Conservation (phyloP, 2,113 vertebrate genomes). For the Leucoraja erinaceus region DNA sequence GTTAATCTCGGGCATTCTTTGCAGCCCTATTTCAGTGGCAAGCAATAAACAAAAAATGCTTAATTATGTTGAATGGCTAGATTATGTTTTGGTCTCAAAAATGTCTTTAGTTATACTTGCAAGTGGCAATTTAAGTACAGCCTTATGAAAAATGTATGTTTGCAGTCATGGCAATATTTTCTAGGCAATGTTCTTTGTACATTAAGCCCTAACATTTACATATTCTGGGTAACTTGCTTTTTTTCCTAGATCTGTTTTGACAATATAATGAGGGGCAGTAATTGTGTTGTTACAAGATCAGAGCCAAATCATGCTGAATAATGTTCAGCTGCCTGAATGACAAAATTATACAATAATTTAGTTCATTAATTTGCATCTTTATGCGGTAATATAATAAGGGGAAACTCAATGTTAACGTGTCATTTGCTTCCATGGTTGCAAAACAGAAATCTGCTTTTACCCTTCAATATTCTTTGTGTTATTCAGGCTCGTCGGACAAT, state of each 20-base stretch:
- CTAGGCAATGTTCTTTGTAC: not conserved
- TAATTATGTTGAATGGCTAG: not conserved
- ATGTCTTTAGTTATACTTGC: too few relatives aligned
- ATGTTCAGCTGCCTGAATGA: not conserved
- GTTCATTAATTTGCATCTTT: not conserved
- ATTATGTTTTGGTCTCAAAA: not conserved
- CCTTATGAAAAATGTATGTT: slow-evolving; percentile 2
- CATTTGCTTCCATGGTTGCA: slow-evolving; percentile 5
- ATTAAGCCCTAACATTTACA: not conserved
- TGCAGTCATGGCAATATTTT: not conserved
- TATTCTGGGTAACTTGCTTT: not conserved
- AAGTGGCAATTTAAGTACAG: not conserved
- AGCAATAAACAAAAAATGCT: not conserved
- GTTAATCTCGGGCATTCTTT: not conserved
- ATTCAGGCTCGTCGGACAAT: not conserved
- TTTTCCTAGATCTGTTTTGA: slow-evolving; percentile 22
- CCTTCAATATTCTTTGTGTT: not conserved
- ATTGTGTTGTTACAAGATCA: slow-evolving; percentile 34
- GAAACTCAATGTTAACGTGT: slow-evolving; percentile 1
- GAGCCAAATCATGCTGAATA: slow-evolving; percentile 5
- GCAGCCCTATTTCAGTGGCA: not conserved
- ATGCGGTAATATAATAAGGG: not conserved
- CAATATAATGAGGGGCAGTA: slow-evolving; percentile 23
- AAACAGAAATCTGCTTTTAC: not conserved
- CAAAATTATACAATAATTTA: not conserved